Percentiles rank a stretch among this genome's conserved stretches.
Conservation (phyloP, 2,113 vertebrate genomes). For the Mustela lutreola region DNA sequence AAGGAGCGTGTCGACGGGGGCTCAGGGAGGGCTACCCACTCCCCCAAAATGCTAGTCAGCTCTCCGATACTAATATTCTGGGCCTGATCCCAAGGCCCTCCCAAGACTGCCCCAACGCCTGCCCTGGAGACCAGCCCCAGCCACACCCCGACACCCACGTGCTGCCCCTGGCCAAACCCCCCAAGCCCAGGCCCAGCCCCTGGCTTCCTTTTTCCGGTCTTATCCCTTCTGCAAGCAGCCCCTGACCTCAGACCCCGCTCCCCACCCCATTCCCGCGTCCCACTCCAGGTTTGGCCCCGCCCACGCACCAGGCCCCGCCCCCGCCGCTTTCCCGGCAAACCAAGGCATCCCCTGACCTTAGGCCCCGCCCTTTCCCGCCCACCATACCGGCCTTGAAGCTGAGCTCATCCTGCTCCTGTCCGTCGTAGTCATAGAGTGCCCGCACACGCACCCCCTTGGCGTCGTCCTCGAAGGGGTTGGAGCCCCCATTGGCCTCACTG, state of each 20-base stretch:
- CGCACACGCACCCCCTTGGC: conserved; percentile 93
- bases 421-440: conserved; percentile 97
- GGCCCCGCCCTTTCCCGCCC: accelerated
- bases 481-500: conserved; percentile 94
- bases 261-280: neutral
- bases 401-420: conserved; percentile 98
- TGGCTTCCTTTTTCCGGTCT: neutral
- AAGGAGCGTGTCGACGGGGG: neutral
- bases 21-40: too few species aligned
- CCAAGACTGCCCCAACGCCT: neutral
- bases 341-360: accelerated
- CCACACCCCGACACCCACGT: neutral
- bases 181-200: neutral
- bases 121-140: neutral
- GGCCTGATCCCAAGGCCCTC: neutral
- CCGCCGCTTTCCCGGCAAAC: neutral
- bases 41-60: neutral
- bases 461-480: conserved; percentile 97
- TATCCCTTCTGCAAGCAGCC: neutral
- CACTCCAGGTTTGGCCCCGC: neutral
- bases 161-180: neutral
- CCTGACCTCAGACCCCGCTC: neutral
- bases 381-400: conserved; percentile 96
- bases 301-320: neutral
- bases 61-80: neutral